These are phyloP conservation scores for Hydra vulgaris DNA, from an alignment of 30 jellyfish, hydroid and myxozoan genomes.

Conservation along the genomic window DNA sequence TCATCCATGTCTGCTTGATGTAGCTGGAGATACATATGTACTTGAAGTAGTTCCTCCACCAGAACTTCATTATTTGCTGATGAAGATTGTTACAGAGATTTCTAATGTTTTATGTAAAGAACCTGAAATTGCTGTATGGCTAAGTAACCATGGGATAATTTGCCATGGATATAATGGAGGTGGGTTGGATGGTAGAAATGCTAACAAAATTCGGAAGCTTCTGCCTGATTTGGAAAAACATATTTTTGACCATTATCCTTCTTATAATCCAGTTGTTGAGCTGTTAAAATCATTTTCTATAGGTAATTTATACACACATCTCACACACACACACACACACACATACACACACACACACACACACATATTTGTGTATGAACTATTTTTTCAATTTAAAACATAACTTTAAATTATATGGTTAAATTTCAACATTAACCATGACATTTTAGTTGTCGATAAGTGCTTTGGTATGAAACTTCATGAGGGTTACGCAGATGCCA, in stretches of 20 bases:
- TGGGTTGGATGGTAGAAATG: neutral
- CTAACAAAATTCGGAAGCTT: neutral
- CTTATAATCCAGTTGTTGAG: neutral
- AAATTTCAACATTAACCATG: neutral
- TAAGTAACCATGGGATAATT: neutral
- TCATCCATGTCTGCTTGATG: neutral
- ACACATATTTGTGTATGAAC: neutral
- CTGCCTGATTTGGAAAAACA: neutral
- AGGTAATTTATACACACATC: neutral
- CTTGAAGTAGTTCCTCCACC: neutral
- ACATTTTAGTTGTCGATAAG: neutral
- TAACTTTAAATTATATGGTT: neutral
- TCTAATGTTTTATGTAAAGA: neutral
- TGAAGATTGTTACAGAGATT: neutral
- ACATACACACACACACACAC: neutral
- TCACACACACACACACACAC: neutral
- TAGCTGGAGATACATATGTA: neutral
- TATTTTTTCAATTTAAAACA: neutral
- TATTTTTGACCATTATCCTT: neutral
- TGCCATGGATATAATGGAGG: neutral
- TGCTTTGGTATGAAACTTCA: neutral
- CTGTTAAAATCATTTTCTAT: neutral
- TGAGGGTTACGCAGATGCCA: neutral
- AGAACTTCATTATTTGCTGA: neutral
- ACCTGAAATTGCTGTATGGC: neutral